Conservation (phyloP, 1,140 invertebrate genomes). For the Hycleus cichorii region DNA sequence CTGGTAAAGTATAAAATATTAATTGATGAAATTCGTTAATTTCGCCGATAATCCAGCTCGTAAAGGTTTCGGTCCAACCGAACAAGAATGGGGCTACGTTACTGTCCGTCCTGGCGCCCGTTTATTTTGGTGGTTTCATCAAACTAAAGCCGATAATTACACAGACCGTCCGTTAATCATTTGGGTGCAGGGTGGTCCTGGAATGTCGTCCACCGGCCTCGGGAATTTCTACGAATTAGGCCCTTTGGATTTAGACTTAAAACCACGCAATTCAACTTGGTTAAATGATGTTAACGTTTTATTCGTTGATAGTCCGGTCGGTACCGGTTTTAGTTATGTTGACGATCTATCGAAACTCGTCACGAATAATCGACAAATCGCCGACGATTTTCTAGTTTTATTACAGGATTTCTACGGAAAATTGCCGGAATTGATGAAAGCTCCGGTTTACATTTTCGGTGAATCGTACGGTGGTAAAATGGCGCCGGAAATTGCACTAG, state of each 20-base stretch:
- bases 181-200: constrained; percentile 60
- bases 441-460: constrained; percentile 72
- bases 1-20: too few relatives aligned
- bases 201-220: constrained; percentile 65
- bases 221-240: constrained; percentile 76
- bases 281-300: constrained; percentile 67
- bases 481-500: constrained; percentile 64
- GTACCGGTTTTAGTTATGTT: constrained; percentile 78
- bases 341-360: constrained; percentile 48
- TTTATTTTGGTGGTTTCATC: constrained; percentile 81
- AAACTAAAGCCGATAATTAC: constrained; percentile 52
- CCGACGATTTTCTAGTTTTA: constrained; percentile 64
- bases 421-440: constrained; percentile 56
- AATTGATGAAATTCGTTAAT: too few relatives aligned
- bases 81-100: constrained; percentile 62
- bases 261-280: constrained; percentile 65
- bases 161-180: constrained; percentile 62
- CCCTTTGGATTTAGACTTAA: constrained; percentile 56
- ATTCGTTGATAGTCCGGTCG: constrained; percentile 83
- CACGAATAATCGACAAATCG: constrained; percentile 63
- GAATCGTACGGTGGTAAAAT: constrained; percentile 88
- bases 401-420: constrained; percentile 54
- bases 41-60: background rate
- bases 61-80: constrained; percentile 47
- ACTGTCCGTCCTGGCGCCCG: constrained; percentile 61